phyloP scores from a whole-genome alignment of 1,140 invertebrate species.

The Pectinophora gossypiella region DNA sequence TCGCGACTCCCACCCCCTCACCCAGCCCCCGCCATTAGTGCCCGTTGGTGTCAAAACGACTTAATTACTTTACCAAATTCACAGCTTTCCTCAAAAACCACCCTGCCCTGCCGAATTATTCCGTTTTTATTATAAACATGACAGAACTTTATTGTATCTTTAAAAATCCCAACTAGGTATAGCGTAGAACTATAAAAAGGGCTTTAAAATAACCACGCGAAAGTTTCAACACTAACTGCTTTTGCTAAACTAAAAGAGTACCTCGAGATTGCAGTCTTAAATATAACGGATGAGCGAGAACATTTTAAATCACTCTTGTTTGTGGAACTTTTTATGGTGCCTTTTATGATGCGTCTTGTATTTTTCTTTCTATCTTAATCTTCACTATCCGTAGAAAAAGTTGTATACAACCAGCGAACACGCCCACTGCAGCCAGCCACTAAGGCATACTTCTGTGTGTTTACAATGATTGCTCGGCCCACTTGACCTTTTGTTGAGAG shows the following conservation, averaged over 20 bases:
- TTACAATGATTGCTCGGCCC: conserved; percentile 10
- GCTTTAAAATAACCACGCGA: background rate
- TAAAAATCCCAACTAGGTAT: no score
- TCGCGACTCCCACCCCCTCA: conserved; percentile 32
- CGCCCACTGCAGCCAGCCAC: no score
- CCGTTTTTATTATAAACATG: background rate
- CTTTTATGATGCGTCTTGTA: background rate
- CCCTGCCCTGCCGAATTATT: background rate
- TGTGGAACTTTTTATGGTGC: background rate
- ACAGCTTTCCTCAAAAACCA: background rate
- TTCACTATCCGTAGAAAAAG: no score
- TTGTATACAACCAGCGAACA: no score
- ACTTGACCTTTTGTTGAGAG: conserved; percentile 27
- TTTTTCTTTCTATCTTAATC: background rate
- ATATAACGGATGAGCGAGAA: background rate
- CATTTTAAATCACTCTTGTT: background rate
- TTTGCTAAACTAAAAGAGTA: background rate
- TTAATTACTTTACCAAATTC: conserved; percentile 34
- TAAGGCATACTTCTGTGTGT: no score
- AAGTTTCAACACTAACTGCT: background rate
- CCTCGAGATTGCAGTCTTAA: background rate
- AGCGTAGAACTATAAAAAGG: background rate
- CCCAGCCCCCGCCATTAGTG: conserved; percentile 42
- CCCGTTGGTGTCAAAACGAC: conserved; percentile 47
- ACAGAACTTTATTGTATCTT: no score